A percentile compares a stretch with the other conserved stretches of the same genome.
Evolutionary conservation across 1,140 invertebrate genomes (phyloP).

Genomic region (Drosophila pruinosa): DNA sequence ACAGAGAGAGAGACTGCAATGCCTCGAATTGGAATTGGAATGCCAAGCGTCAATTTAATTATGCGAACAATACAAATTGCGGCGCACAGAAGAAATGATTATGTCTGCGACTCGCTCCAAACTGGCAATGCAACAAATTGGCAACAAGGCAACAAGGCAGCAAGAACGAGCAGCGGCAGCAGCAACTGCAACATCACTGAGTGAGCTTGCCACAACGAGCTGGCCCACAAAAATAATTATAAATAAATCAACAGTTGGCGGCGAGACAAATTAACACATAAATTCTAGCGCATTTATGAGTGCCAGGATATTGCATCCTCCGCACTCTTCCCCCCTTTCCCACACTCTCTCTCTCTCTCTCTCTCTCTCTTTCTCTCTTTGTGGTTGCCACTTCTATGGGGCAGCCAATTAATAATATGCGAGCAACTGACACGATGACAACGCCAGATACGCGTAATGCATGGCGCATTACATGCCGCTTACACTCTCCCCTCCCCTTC

Average conservation of each 20-base stretch:
- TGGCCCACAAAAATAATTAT: constrained; percentile 46
- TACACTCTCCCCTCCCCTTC: not conserved
- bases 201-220: constrained; percentile 1
- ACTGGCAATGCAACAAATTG: constrained; percentile 64
- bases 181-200: not conserved
- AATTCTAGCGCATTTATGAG: constrained; percentile 62
- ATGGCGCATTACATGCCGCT: constrained; percentile 63
- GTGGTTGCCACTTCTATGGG: constrained; percentile 22
- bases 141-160: too few relatives aligned
- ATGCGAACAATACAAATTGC: constrained; percentile 81
- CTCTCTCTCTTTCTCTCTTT: not conserved
- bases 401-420: constrained; percentile 79
- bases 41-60: constrained; percentile 80
- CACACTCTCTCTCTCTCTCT: not conserved
- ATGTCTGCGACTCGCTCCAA: constrained; percentile 41
- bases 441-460: constrained; percentile 74
- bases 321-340: not conserved
- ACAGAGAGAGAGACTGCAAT: too few relatives aligned
- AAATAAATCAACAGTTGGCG: constrained; percentile 72
- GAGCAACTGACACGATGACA: constrained; percentile 77
- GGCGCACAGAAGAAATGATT: constrained; percentile 68
- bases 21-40: constrained; percentile 33
- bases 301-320: not conserved
- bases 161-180: not conserved
- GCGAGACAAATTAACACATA: constrained; percentile 78